phyloP scores from a whole-genome alignment of 2,113 vertebrate species.

The Sturnus vulgaris region DNA sequence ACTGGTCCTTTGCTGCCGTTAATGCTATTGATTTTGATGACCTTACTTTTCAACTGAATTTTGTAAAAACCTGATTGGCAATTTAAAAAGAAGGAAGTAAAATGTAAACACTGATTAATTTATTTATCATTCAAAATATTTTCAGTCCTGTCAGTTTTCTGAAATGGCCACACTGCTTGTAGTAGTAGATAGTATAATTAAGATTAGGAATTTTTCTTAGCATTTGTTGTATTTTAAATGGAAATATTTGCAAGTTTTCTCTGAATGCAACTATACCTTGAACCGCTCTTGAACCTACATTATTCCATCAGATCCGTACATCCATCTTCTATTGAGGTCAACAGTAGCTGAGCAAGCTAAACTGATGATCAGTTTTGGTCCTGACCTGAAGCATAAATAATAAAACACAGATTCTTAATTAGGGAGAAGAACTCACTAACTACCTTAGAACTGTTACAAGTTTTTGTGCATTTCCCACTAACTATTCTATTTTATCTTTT shows the following conservation, averaged over 20 bases:
- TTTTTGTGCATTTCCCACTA: constrained; percentile 15
- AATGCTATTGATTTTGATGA: constrained; percentile 48
- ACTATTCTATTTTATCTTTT: background rate
- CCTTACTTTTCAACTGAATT: constrained; percentile 33
- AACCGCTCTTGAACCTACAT: background rate
- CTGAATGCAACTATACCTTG: background rate
- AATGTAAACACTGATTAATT: constrained; percentile 72
- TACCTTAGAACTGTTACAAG: background rate
- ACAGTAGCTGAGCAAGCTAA: constrained; percentile 12
- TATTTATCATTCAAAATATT: constrained; percentile 44
- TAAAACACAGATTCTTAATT: constrained; percentile 14
- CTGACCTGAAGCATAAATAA: background rate
- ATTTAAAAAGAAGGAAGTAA: constrained; percentile 55
- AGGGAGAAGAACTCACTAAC: background rate
- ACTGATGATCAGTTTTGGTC: background rate
- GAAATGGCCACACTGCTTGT: constrained; percentile 34
- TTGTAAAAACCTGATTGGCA: constrained; percentile 55
- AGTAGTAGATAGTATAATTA: constrained; percentile 9
- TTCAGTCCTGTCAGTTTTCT: constrained; percentile 38
- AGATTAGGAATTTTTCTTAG: constrained; percentile 4
- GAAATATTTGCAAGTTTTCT: constrained; percentile 29
- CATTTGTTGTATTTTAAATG: background rate
- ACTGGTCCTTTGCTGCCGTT: constrained; percentile 56
- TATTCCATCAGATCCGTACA: background rate
- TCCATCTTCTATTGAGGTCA: background rate